These are phyloP conservation scores for Lepus europaeus DNA, from an alignment of 2,113 vertebrate genomes.

Conservation along the genomic window DNA sequence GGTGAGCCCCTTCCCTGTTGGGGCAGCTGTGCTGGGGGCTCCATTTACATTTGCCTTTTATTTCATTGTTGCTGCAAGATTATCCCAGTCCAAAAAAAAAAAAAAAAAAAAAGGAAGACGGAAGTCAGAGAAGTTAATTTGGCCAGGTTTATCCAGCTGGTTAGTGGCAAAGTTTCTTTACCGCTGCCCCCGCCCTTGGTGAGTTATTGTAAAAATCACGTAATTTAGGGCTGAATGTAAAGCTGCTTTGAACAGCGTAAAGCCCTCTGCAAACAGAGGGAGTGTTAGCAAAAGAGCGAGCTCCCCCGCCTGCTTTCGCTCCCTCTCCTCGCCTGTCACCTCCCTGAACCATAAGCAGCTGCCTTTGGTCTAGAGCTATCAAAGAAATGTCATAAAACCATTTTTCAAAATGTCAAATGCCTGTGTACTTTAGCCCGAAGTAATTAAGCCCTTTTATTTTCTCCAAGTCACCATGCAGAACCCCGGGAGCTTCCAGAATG, in stretches of 20 bases:
- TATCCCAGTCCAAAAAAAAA: slow-evolving; percentile 25
- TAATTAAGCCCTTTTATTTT: slow-evolving; percentile 81
- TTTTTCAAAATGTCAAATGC: slow-evolving; percentile 84
- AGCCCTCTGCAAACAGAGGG: slow-evolving; percentile 6
- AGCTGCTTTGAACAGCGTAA: slow-evolving; percentile 49
- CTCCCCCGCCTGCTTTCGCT: neutral
- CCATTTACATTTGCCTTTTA: neutral
- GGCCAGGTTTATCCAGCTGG: slow-evolving; percentile 35
- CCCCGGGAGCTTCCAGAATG: slow-evolving; percentile 60
- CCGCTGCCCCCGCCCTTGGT: neutral
- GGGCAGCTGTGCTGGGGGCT: neutral
- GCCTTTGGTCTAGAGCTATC: slow-evolving; percentile 66
- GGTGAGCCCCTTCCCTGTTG: neutral
- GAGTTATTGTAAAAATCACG: slow-evolving; percentile 58
- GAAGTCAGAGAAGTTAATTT: slow-evolving; percentile 43
- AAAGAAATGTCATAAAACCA: slow-evolving; percentile 79
- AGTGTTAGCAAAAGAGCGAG: slow-evolving; percentile 16
- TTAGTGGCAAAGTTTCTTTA: slow-evolving; percentile 29
- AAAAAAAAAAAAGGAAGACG: slow-evolving; percentile 57
- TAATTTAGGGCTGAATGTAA: slow-evolving; percentile 51
- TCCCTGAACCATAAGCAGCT: slow-evolving; percentile 61
- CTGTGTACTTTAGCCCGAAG: slow-evolving; percentile 70
- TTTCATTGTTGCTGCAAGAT: neutral
- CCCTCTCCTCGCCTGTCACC: slow-evolving; percentile 50
- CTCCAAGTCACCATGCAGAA: slow-evolving; percentile 65